Evolutionary conservation across 2,113 vertebrate genomes (phyloP).

Genomic region (Muntiacus reevesi): DNA sequence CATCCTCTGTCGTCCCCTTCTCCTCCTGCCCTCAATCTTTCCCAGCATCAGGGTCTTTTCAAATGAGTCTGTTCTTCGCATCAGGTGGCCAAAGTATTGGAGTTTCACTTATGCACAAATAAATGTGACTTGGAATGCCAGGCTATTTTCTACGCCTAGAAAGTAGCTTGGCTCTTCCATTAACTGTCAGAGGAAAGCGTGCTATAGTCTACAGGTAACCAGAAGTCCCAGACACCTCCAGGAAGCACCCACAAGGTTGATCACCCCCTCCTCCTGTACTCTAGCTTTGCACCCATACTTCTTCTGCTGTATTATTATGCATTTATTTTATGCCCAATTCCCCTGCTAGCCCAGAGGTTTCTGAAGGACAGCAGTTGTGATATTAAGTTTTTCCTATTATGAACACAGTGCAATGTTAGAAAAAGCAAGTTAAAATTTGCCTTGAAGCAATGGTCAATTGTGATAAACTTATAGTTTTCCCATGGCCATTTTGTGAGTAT

Average conservation of each 20-base stretch:
- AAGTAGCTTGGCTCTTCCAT: neutral
- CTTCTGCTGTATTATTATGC: neutral
- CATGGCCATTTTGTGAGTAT: neutral
- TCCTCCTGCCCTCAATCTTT: too few relatives aligned
- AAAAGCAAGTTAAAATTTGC: neutral
- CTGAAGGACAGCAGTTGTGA: neutral
- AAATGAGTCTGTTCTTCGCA: too few relatives aligned
- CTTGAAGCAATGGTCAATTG: too few relatives aligned
- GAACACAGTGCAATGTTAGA: neutral
- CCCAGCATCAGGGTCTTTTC: too few relatives aligned
- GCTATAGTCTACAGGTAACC: neutral
- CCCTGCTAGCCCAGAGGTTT: neutral
- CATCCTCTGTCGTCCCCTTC: too few relatives aligned
- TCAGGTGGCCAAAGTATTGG: too few relatives aligned
- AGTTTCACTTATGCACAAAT: neutral
- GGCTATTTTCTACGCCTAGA: neutral
- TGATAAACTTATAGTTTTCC: neutral
- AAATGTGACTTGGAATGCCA: neutral
- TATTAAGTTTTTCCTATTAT: neutral
- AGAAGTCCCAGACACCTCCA: neutral
- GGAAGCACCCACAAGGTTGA: neutral
- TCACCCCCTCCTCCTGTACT: neutral
- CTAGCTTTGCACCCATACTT: neutral
- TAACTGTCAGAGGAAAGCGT: neutral
- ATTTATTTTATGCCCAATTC: neutral